Conservation (phyloP, 2,113 vertebrate genomes). For the Sminthopsis crassicaudata region DNA sequence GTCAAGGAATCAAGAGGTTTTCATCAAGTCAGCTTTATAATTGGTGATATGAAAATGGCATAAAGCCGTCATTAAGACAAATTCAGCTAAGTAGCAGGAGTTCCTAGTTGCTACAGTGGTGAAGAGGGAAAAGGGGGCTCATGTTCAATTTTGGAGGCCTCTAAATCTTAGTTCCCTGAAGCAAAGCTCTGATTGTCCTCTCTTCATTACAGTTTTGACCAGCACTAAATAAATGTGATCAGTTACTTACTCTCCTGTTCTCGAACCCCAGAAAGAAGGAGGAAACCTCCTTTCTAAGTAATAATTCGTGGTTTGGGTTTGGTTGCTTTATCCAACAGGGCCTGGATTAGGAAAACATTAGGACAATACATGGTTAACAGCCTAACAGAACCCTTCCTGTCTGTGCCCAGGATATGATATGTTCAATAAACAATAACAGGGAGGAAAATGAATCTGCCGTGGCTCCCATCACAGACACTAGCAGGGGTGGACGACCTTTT, state of each 20-base stretch:
- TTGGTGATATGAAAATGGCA: not conserved
- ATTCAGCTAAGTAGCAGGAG: not conserved
- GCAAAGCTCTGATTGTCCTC: not conserved
- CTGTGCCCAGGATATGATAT: not conserved
- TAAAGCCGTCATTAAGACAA: not conserved
- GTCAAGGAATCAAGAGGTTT: not conserved
- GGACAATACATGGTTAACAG: not conserved
- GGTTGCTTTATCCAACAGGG: not conserved
- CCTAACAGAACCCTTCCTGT: not conserved
- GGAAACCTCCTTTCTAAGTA: not conserved
- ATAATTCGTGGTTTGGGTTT: not conserved
- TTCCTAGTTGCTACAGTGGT: not conserved
- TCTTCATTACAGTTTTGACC: not conserved
- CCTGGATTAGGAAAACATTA: not conserved
- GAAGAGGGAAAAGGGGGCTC: not conserved
- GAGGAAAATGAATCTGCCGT: not conserved
- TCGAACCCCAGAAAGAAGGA: not conserved
- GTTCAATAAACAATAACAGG: not conserved
- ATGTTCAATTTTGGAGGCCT: not conserved
- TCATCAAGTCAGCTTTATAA: not conserved
- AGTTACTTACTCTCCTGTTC: not conserved
- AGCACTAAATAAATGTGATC: not conserved
- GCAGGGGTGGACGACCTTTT: not conserved
- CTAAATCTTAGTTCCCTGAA: not conserved
- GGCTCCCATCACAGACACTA: slow-evolving; percentile 1